A percentile compares a stretch with the other conserved stretches of the same genome.
Evolutionary conservation across 2,113 vertebrate species (phyloP).

Genomic region (Chrysochloris asiatica): DNA sequence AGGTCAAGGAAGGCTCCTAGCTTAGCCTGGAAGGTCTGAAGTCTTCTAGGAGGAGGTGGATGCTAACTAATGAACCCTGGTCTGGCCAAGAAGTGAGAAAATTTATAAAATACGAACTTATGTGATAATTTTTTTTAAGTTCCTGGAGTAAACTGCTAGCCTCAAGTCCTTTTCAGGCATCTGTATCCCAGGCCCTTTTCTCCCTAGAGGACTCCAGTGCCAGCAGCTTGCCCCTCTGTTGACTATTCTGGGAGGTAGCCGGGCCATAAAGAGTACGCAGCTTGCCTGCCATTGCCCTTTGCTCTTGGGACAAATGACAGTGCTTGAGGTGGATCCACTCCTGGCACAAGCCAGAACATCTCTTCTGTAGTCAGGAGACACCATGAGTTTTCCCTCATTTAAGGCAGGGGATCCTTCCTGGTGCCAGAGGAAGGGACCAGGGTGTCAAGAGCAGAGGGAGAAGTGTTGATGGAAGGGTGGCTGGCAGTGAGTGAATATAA

Average conservation of each 20-base stretch:
- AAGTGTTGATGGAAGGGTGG: neutral
- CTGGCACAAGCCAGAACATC: neutral
- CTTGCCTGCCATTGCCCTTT: slow-evolving; percentile 56
- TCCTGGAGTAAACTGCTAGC: neutral
- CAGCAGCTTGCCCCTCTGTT: slow-evolving; percentile 67
- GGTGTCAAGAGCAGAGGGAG: neutral
- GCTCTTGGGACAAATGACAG: slow-evolving; percentile 36
- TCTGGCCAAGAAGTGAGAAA: neutral
- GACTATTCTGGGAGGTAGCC: slow-evolving; percentile 74
- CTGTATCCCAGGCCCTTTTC: neutral
- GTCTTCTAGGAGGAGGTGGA: slow-evolving; percentile 27
- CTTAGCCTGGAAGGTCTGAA: neutral
- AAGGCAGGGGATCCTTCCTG: neutral
- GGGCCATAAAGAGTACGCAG: slow-evolving; percentile 51
- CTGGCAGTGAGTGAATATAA: neutral
- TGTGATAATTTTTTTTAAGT: neutral
- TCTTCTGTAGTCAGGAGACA: neutral
- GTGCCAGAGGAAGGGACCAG: neutral
- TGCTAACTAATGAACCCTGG: neutral
- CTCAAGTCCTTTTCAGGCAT: neutral
- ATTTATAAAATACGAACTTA: neutral
- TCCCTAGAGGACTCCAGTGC: neutral
- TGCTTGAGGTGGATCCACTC: neutral
- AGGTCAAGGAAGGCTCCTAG: neutral
- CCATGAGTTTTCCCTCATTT: neutral